Evolutionary conservation across 2,113 vertebrate genomes (phyloP).

Genomic region (Ceratotherium simum): DNA sequence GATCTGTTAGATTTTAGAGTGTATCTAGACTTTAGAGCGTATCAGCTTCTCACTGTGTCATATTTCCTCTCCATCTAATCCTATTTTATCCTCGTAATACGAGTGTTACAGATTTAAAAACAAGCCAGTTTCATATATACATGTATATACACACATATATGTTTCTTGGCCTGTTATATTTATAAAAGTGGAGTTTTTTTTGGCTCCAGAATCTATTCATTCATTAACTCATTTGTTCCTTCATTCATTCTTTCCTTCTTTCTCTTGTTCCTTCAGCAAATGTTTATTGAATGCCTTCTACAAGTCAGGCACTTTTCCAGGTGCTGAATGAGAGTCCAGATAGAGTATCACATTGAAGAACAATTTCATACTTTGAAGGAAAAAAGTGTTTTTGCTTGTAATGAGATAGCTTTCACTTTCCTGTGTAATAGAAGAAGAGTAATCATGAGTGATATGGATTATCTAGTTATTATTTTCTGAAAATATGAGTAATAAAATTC

Average conservation of each 20-base stretch:
- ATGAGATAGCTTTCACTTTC: not conserved
- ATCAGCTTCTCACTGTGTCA: not conserved
- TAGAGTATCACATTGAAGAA: not conserved
- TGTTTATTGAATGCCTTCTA: not conserved
- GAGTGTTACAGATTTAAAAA: not conserved
- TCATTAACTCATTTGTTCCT: not conserved
- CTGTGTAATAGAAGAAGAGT: constrained; percentile 1
- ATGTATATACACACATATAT: not conserved
- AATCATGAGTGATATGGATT: not conserved
- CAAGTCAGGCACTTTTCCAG: not conserved
- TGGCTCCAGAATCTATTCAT: not conserved
- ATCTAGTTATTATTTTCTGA: constrained; percentile 31
- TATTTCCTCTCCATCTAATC: not conserved
- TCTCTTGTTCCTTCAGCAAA: not conserved
- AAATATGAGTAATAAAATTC: constrained; percentile 20
- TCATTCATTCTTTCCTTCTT: not conserved
- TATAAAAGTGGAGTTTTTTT: not conserved
- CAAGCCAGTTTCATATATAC: not conserved
- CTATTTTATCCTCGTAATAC: not conserved
- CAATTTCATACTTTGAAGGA: not conserved
- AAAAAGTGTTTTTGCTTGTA: not conserved
- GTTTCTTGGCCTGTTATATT: not conserved
- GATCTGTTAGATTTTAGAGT: not conserved
- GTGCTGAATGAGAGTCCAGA: not conserved
- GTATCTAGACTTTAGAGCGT: not conserved